Conservation (phyloP, 2,888 invertebrate genomes). For the Rugalucina vietnamica region DNA sequence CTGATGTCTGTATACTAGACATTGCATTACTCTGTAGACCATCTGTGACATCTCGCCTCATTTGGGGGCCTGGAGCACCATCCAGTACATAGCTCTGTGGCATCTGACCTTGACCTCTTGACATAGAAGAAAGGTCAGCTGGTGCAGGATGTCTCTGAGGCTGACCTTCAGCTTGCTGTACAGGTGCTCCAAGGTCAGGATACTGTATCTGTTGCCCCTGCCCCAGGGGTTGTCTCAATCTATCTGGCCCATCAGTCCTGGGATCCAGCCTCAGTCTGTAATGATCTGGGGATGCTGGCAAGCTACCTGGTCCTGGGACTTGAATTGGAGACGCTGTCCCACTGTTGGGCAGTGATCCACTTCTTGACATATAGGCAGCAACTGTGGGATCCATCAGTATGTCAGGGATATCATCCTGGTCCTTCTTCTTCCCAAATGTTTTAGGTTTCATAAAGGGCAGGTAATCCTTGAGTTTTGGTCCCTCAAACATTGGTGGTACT, state of each 20-base stretch:
- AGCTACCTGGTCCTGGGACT: slow-evolving; percentile 51
- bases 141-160: background rate
- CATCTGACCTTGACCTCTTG: background rate
- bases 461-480: slow-evolving; percentile 94
- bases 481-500: slow-evolving; percentile 73
- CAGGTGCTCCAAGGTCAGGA: background rate
- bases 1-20: background rate
- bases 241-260: background rate
- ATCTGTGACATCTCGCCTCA: slow-evolving; percentile 21
- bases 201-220: background rate
- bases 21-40: slow-evolving; percentile 14
- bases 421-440: slow-evolving; percentile 79
- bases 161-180: background rate
- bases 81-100: slow-evolving; percentile 15
- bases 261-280: background rate
- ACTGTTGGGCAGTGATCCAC: slow-evolving; percentile 55
- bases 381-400: slow-evolving; percentile 47
- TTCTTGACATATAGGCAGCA: slow-evolving; percentile 45
- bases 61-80: slow-evolving; percentile 11
- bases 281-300: slow-evolving; percentile 61
- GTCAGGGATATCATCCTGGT: slow-evolving; percentile 50
- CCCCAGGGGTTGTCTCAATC: slow-evolving; percentile 6
- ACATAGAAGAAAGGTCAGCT: background rate
- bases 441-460: slow-evolving; percentile 89
- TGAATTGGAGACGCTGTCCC: slow-evolving; percentile 64